A percentile compares a stretch with the other conserved stretches of the same genome.
phyloP scores from a whole-genome alignment of 2,797 vertebrate genomes.

The Pseudocheirus occidentalis region DNA sequence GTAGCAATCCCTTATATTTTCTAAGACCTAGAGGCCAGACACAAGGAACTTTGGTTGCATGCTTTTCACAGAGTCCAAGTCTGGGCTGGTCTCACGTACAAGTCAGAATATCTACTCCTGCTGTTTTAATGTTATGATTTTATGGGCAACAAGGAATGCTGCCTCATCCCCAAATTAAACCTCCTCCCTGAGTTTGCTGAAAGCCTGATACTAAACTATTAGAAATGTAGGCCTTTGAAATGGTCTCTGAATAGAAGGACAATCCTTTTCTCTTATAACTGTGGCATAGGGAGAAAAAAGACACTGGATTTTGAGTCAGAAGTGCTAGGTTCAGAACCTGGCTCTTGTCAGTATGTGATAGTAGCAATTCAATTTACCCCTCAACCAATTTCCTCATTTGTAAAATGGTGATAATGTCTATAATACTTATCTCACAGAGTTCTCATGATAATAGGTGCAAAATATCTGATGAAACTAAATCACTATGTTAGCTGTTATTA shows the following conservation, averaged over 20 bases:
- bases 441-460: not conserved
- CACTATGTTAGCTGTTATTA: not conserved
- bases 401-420: not conserved
- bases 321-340: not conserved
- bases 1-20: not conserved
- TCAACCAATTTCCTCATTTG: not conserved
- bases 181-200: not conserved
- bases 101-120: not conserved
- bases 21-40: not conserved
- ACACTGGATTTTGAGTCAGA: not conserved
- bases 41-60: not conserved
- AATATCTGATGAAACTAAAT: not conserved
- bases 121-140: not conserved
- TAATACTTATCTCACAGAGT: not conserved
- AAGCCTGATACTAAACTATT: not conserved
- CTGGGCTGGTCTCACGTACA: not conserved
- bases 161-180: not conserved
- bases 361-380: not conserved
- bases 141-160: not conserved
- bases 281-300: not conserved
- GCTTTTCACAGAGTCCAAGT: not conserved
- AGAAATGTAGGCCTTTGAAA: not conserved
- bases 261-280: not conserved
- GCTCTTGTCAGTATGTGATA: not conserved
- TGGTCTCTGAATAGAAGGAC: not conserved